These are phyloP conservation scores for Bradypus variegatus DNA, from an alignment of 2,797 vertebrate genomes.

Conservation along the genomic window DNA sequence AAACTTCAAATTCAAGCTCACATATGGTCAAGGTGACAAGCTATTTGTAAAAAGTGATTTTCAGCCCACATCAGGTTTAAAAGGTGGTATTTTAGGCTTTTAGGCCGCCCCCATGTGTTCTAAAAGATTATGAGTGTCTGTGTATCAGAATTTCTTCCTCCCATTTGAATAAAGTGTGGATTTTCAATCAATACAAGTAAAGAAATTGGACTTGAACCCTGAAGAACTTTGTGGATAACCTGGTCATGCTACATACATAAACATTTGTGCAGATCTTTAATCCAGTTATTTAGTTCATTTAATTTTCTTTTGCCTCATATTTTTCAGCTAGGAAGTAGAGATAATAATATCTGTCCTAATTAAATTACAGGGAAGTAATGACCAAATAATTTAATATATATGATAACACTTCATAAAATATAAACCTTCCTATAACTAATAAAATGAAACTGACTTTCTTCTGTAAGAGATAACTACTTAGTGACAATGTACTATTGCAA, in stretches of 20 bases:
- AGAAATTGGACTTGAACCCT: neutral
- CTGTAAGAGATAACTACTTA: neutral
- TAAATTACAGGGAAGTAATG: neutral
- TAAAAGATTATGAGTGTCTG: neutral
- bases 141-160: neutral
- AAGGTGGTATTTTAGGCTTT: neutral
- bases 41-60: neutral
- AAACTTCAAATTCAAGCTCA: constrained; percentile 2
- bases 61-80: neutral
- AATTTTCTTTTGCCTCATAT: constrained; percentile 19
- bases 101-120: neutral
- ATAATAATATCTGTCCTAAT: neutral
- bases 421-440: neutral
- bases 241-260: neutral
- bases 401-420: neutral
- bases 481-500: too few relatives aligned
- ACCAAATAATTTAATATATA: neutral
- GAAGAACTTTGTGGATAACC: neutral
- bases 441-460: neutral
- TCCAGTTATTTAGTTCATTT: constrained; percentile 35
- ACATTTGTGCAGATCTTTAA: neutral
- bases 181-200: neutral
- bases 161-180: neutral
- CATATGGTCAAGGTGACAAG: neutral
- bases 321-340: neutral